Evolutionary conservation across 2,797 vertebrate species (phyloP).

Genomic region (Esox lucius): DNA sequence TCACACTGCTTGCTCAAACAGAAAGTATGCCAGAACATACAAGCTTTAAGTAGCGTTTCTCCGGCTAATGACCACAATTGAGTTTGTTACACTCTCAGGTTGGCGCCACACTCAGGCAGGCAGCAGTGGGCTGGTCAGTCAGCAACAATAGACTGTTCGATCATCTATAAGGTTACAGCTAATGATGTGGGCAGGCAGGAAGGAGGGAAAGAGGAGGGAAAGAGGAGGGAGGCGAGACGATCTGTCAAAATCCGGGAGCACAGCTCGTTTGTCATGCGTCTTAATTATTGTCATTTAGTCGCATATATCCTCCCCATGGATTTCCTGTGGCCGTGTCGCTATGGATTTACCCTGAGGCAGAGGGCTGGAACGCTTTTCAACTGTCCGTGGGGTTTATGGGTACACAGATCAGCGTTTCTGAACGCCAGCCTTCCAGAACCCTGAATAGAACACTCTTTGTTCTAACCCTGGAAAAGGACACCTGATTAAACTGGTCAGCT

Average conservation of each 20-base stretch:
- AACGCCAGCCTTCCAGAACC: no score
- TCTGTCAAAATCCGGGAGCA: conserved; percentile 37
- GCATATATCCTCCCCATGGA: conserved; percentile 48
- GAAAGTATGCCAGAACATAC: no score
- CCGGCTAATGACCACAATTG: no score
- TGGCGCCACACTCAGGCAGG: neutral
- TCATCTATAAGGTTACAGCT: conserved; percentile 27
- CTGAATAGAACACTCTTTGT: neutral
- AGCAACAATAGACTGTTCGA: conserved; percentile 25
- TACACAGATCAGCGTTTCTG: neutral
- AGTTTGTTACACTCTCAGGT: neutral
- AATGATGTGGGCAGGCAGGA: conserved; percentile 26
- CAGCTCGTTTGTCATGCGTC: conserved; percentile 45
- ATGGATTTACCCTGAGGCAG: conserved; percentile 26
- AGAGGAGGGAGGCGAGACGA: neutral
- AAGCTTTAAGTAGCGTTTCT: no score
- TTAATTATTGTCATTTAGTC: conserved; percentile 62
- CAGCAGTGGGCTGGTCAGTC: conserved; percentile 1
- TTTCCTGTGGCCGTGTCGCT: conserved; percentile 47
- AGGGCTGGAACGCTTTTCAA: neutral
- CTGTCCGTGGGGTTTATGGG: conserved; percentile 8
- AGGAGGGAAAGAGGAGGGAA: conserved; percentile 25
- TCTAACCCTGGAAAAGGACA: neutral
- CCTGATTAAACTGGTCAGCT: no score
- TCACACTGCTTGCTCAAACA: no score